Evolutionary conservation across 2,113 vertebrate species (phyloP).

Genomic region (Neogale vison): DNA sequence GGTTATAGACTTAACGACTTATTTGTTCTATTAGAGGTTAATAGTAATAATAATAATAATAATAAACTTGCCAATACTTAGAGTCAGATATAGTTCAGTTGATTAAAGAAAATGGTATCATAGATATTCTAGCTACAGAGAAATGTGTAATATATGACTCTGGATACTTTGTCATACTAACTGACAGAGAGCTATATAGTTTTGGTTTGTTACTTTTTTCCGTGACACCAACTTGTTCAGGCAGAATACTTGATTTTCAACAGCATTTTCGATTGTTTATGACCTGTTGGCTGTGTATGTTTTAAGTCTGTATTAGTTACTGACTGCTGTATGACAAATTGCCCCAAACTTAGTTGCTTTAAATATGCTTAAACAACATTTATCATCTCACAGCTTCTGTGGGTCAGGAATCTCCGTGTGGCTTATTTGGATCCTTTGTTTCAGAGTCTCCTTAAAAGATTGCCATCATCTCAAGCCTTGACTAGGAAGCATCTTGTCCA

Average conservation of each 20-base stretch:
- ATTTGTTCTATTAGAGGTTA: background rate
- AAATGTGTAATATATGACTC: background rate
- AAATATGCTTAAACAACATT: background rate
- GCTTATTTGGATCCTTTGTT: background rate
- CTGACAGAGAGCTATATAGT: background rate
- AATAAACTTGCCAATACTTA: background rate
- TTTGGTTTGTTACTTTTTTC: background rate
- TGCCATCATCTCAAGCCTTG: background rate
- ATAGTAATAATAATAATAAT: background rate
- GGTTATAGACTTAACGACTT: background rate
- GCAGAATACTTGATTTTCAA: background rate
- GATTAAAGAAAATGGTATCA: constrained; percentile 15
- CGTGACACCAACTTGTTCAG: background rate
- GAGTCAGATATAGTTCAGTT: background rate
- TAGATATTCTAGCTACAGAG: background rate
- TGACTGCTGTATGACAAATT: background rate
- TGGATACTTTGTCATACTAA: background rate
- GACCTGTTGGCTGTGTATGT: background rate
- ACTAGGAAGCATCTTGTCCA: background rate
- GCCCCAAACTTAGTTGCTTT: background rate
- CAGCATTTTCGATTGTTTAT: background rate
- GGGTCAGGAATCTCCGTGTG: background rate
- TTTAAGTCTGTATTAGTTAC: constrained; percentile 1
- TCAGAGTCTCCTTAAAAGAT: background rate
- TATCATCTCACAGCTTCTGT: background rate